Evolutionary conservation across 2,888 invertebrate genomes (phyloP).

Genomic region (Dryobota labecula): DNA sequence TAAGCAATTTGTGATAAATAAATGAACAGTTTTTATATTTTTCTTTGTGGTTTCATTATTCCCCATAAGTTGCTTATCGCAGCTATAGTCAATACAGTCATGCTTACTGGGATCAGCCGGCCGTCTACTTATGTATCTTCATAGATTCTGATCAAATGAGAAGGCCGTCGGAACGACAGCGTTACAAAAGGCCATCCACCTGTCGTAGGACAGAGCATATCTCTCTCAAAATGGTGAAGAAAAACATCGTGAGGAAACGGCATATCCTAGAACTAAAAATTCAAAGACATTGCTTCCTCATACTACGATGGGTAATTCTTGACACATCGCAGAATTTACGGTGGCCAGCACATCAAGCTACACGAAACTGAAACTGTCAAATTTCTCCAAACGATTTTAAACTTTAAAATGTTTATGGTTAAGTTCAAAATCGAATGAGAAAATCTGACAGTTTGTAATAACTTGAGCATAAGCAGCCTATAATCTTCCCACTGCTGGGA

Average conservation of each 20-base stretch:
- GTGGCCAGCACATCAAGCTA: no score
- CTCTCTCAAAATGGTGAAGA: not conserved
- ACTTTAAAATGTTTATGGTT: no score
- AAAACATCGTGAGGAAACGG: not conserved
- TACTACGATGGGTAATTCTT: no score
- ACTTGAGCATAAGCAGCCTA: no score
- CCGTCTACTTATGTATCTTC: not conserved
- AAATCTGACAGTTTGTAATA: no score
- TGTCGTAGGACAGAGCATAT: not conserved
- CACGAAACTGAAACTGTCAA: no score
- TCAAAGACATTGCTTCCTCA: no score
- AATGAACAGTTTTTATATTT: slow-evolving; percentile 50
- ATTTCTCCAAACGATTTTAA: no score
- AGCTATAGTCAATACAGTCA: not conserved
- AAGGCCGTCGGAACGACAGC: not conserved
- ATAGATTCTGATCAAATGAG: not conserved
- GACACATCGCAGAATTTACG: no score
- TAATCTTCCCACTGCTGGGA: no score
- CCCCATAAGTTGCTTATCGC: not conserved
- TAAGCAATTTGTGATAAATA: slow-evolving; percentile 51
- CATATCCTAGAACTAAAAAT: not conserved
- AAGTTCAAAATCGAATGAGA: no score
- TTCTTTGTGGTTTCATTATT: slow-evolving; percentile 30
- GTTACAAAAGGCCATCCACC: no score
- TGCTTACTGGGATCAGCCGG: not conserved